Evolutionary conservation across 2,113 vertebrate species (phyloP).

Genomic region (Sitta europaea): DNA sequence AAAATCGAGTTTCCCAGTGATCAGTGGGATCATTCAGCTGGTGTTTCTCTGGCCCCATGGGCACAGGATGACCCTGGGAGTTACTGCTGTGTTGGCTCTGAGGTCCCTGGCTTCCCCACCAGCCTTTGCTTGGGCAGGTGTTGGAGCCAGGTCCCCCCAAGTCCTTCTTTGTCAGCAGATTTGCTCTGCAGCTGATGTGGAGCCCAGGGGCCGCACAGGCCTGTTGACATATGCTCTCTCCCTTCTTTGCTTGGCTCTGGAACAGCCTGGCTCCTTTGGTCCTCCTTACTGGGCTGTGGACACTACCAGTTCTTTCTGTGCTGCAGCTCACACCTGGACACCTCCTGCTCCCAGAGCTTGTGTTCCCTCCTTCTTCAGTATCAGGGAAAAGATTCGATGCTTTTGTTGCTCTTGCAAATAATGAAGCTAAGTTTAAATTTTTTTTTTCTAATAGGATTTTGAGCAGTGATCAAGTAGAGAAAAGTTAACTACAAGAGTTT

Average conservation of each 20-base stretch:
- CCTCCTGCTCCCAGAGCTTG: background rate
- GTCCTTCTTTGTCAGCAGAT: background rate
- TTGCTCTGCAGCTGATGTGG: accelerated
- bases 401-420: background rate
- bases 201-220: background rate
- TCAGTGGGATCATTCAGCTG: background rate
- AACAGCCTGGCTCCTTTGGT: background rate
- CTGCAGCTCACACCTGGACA: accelerated
- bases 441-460: background rate
- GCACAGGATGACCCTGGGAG: accelerated
- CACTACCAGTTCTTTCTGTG: accelerated
- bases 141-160: background rate
- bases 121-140: background rate
- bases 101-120: background rate
- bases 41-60: background rate
- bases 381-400: background rate
- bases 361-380: background rate
- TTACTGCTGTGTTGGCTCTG: accelerated
- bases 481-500: background rate
- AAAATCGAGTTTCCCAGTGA: background rate
- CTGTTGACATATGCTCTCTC: accelerated
- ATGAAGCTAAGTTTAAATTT: background rate
- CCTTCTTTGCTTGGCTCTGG: background rate
- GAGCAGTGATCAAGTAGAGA: background rate
- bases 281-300: accelerated